Evolutionary conservation across 2,113 vertebrate species (phyloP).

Genomic region (Phalacrocorax pelagicus): DNA sequence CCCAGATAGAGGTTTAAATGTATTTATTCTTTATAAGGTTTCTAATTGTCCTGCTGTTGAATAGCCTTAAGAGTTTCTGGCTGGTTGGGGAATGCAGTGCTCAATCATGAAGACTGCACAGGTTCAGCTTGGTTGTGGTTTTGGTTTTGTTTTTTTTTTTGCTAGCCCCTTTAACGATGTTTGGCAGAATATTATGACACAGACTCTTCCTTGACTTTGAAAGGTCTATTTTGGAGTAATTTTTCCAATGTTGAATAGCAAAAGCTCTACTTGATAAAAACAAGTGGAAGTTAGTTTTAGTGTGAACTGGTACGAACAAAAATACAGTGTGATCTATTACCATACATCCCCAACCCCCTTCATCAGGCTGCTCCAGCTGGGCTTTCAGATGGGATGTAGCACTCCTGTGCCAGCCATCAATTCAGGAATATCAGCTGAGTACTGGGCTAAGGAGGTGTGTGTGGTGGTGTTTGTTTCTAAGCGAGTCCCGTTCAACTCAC

Average conservation of each 20-base stretch:
- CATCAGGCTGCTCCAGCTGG: not conserved
- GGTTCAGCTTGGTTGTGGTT: not conserved
- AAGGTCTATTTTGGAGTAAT: not conserved
- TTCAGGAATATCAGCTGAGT: not conserved
- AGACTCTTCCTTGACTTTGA: not conserved
- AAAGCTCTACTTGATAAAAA: not conserved
- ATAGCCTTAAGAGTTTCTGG: not conserved
- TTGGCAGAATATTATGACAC: not conserved
- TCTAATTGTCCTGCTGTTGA: conserved; percentile 5
- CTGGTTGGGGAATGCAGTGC: not conserved
- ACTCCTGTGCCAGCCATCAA: not conserved
- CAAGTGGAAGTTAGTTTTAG: not conserved
- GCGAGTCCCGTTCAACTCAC: not conserved
- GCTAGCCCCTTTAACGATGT: not conserved
- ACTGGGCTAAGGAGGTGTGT: accelerated
- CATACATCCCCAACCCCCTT: not conserved
- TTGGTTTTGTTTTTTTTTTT: not conserved
- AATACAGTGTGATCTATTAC: not conserved
- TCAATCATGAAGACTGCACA: not conserved
- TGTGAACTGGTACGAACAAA: not conserved
- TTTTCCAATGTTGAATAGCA: not conserved
- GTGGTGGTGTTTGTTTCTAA: not conserved
- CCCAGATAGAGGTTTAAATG: not conserved
- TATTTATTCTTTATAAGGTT: not conserved
- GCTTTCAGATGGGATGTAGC: not conserved